phyloP scores from a whole-genome alignment of 2,888 invertebrate genomes.

The Atherix ibis region DNA sequence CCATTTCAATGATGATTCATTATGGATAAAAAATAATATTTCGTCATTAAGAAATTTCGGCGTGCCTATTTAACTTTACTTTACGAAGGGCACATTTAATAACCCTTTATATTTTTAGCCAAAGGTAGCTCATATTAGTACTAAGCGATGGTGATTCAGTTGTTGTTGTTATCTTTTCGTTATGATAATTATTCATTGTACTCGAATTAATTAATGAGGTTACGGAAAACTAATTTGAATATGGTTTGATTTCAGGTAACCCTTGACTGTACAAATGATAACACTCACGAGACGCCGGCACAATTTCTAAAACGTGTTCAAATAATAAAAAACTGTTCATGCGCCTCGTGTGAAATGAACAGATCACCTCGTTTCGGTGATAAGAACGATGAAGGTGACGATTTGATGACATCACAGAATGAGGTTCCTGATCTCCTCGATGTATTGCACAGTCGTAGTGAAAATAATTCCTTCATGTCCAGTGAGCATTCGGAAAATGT shows the following conservation, averaged over 20 bases:
- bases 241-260: slow-evolving; percentile 35
- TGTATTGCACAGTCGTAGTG: slow-evolving; percentile 17
- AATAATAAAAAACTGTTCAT: slow-evolving; percentile 49
- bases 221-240: background rate
- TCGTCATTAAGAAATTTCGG: too few relatives aligned
- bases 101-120: too few relatives aligned
- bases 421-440: slow-evolving; percentile 29
- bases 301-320: slow-evolving; percentile 44
- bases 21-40: too few relatives aligned
- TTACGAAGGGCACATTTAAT: too few relatives aligned
- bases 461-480: slow-evolving; percentile 6
- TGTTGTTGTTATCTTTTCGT: too few relatives aligned
- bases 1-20: too few relatives aligned
- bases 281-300: slow-evolving; percentile 32
- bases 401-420: slow-evolving; percentile 12
- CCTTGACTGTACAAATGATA: slow-evolving; percentile 39
- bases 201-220: too few relatives aligned
- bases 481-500: slow-evolving; percentile 10
- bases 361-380: background rate
- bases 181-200: too few relatives aligned
- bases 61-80: too few relatives aligned
- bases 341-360: slow-evolving; percentile 41
- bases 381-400: slow-evolving; percentile 10
- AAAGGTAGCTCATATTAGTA: too few relatives aligned
- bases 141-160: too few relatives aligned